Evolutionary conservation across 2,888 invertebrate genomes (phyloP).

Genomic region (Lamellibrachia satsuma): DNA sequence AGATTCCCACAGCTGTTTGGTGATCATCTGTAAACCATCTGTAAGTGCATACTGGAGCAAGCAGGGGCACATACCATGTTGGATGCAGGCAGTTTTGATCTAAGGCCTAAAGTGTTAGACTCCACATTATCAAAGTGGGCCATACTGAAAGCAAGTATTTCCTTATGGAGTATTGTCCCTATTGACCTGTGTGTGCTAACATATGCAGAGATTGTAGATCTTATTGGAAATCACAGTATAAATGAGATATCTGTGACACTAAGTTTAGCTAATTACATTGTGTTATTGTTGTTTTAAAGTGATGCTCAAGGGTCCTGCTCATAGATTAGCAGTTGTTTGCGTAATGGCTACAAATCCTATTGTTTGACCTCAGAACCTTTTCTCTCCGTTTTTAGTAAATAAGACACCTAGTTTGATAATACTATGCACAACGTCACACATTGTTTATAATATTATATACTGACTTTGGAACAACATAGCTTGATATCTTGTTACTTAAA

Average conservation of each 20-base stretch:
- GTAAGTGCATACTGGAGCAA: background rate
- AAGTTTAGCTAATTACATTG: background rate
- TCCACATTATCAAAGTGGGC: background rate
- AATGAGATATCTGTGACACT: background rate
- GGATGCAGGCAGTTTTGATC: background rate
- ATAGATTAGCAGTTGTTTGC: background rate
- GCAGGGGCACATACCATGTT: background rate
- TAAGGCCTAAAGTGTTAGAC: background rate
- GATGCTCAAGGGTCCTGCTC: background rate
- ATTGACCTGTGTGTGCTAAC: background rate
- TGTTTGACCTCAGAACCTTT: background rate
- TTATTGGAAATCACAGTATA: background rate
- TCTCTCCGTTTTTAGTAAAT: background rate
- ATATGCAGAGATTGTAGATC: background rate
- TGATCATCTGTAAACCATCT: background rate
- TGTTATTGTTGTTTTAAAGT: background rate
- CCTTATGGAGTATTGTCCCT: background rate
- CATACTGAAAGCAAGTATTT: background rate
- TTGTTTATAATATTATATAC: background rate
- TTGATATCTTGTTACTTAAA: background rate
- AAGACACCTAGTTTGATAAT: background rate
- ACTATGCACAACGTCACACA: background rate
- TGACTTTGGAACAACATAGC: background rate
- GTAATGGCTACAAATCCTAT: background rate
- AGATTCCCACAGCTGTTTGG: background rate